These are phyloP conservation scores for Perizoma affinitatum DNA, from an alignment of 2,888 invertebrate genomes.

Conservation along the genomic window DNA sequence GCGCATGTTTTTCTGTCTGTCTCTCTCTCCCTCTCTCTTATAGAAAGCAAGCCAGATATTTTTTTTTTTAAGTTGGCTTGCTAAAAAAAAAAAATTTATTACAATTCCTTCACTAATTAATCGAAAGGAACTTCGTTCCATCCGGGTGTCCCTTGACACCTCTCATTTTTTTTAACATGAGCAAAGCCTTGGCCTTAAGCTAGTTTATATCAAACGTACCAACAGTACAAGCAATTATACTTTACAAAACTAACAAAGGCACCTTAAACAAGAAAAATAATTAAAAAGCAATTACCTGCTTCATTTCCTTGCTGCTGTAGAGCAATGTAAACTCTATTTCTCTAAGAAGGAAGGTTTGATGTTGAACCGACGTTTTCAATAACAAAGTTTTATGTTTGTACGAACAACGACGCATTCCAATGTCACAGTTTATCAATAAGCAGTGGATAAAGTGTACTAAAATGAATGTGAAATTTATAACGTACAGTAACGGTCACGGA, in stretches of 20 bases:
- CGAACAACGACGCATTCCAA: conserved; percentile 16
- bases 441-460: conserved; percentile 3
- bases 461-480: too few species aligned
- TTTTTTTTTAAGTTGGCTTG: too few species aligned
- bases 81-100: too few species aligned
- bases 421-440: conserved; percentile 9
- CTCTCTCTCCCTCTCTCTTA: too few species aligned
- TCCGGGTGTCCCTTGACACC: too few species aligned
- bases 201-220: background rate
- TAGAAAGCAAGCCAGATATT: too few species aligned
- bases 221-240: conserved; percentile 8
- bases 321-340: conserved; percentile 20
- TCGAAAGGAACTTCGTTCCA: too few species aligned
- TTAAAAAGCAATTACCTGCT: conserved; percentile 37
- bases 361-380: conserved; percentile 16
- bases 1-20: too few species aligned
- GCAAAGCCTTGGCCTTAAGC: background rate
- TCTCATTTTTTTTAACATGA: background rate
- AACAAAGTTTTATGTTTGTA: conserved; percentile 20
- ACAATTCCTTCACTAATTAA: too few species aligned
- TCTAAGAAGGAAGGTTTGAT: conserved; percentile 7
- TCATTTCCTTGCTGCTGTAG: background rate
- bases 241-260: conserved; percentile 12
- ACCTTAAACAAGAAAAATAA: conserved; percentile 24
- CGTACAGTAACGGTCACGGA: too few species aligned